These are phyloP conservation scores for Paracyprichromis sp. DNA, from an alignment of 2,113 vertebrate species.

Conservation along the genomic window DNA sequence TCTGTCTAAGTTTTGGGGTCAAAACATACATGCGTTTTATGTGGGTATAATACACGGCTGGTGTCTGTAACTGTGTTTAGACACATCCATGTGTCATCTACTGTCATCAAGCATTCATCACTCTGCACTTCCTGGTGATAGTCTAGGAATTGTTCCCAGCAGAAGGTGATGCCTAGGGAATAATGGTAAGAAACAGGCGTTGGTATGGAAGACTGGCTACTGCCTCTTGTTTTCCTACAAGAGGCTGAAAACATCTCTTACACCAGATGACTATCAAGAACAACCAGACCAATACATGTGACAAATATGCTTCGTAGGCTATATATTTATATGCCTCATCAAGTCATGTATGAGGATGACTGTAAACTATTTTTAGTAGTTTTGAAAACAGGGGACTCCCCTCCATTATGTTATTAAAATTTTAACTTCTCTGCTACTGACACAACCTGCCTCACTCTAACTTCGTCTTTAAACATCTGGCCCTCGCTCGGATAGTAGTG, in stretches of 20 bases:
- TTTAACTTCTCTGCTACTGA: background rate
- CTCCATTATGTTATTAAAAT: background rate
- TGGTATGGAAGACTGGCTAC: constrained; percentile 31
- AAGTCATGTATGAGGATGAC: background rate
- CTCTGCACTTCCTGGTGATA: background rate
- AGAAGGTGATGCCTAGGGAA: constrained; percentile 18
- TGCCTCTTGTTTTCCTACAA: constrained; percentile 14
- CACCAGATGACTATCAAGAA: constrained; percentile 44
- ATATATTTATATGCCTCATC: background rate
- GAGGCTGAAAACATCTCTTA: constrained; percentile 2
- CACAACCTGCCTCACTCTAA: background rate
- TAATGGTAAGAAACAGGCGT: constrained; percentile 24
- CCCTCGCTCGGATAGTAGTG: background rate
- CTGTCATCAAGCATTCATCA: background rate
- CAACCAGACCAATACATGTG: constrained; percentile 22
- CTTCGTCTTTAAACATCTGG: constrained; percentile 13
- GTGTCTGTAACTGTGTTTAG: background rate
- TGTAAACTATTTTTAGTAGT: background rate
- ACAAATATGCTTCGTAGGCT: constrained; percentile 14
- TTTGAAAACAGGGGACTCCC: background rate
- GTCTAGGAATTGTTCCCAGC: background rate
- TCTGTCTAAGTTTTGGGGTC: background rate
- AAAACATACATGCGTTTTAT: background rate
- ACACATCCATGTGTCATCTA: background rate
- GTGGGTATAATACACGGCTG: background rate